These are phyloP conservation scores for Leptopilina myrica DNA, from an alignment of 2,888 invertebrate species.

Conservation along the genomic window DNA sequence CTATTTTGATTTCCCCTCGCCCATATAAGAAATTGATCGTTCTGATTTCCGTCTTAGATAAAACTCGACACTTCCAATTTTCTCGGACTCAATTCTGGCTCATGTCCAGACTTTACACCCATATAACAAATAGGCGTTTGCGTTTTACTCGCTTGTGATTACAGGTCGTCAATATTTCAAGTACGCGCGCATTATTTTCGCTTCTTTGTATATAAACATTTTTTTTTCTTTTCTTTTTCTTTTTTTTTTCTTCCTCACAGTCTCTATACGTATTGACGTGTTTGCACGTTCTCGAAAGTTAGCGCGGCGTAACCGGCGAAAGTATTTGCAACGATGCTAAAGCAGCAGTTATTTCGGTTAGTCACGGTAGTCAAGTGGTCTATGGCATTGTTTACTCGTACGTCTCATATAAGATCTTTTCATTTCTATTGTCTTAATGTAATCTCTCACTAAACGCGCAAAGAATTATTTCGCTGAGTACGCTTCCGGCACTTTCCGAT, in stretches of 20 bases:
- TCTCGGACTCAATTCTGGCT: constrained; percentile 7
- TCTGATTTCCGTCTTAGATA: constrained; percentile 22
- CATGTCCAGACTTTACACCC: not conserved
- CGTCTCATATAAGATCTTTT: constrained; percentile 35
- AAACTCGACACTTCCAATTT: constrained; percentile 10
- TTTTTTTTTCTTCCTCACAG: not conserved
- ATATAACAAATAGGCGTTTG: not conserved
- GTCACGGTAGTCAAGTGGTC: constrained; percentile 35
- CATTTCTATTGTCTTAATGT: constrained; percentile 28
- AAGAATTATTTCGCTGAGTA: constrained; percentile 40
- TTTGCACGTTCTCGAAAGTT: constrained; percentile 33
- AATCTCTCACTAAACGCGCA: constrained; percentile 42
- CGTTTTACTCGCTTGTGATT: constrained; percentile 10
- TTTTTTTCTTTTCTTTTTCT: not conserved
- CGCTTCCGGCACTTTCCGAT: constrained; percentile 42
- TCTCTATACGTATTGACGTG: too few species aligned
- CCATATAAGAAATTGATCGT: not conserved
- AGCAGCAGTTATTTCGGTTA: constrained; percentile 28
- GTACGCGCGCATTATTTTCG: not conserved
- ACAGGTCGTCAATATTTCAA: constrained; percentile 30
- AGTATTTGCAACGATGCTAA: constrained; percentile 27
- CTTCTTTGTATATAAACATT: too few species aligned
- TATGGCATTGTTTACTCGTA: constrained; percentile 28
- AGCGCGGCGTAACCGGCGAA: constrained; percentile 37
- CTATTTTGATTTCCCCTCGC: not conserved